phyloP scores from a whole-genome alignment of 2,888 invertebrate species.

The Globia sparganii region DNA sequence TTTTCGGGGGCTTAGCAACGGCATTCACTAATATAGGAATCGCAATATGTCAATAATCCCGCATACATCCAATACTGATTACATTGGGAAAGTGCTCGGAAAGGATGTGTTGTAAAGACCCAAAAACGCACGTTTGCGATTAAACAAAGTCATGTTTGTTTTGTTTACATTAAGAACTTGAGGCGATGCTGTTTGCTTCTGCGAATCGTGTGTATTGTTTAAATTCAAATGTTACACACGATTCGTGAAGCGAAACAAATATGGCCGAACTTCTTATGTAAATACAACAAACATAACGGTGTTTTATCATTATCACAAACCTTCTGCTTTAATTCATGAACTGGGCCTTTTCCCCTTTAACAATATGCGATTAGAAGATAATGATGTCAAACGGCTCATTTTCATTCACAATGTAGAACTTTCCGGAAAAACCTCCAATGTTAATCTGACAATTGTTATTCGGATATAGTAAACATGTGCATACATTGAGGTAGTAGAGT shows the following conservation, averaged over 20 bases:
- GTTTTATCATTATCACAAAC: conserved; percentile 33
- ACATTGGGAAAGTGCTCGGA: conserved; percentile 31
- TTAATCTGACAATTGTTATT: conserved; percentile 44
- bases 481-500: conserved; percentile 41
- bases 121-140: conserved; percentile 64
- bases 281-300: conserved; percentile 39
- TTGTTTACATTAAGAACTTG: conserved; percentile 59
- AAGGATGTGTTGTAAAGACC: conserved; percentile 29
- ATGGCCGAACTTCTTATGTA: conserved; percentile 51
- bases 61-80: conserved; percentile 34
- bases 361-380: background rate
- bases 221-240: conserved; percentile 59
- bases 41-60: conserved; percentile 38
- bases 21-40: conserved; percentile 44
- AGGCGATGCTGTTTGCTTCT: conserved; percentile 60
- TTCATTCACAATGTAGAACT: conserved; percentile 21
- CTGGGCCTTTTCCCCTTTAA: background rate
- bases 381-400: conserved; percentile 3
- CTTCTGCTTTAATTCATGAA: conserved; percentile 20
- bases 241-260: conserved; percentile 59
- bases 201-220: conserved; percentile 61
- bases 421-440: conserved; percentile 29
- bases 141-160: conserved; percentile 61
- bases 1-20: conserved; percentile 26
- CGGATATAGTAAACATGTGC: conserved; percentile 41